These are phyloP conservation scores for Achroia grisella DNA, from an alignment of 1,140 invertebrate genomes.

Conservation along the genomic window DNA sequence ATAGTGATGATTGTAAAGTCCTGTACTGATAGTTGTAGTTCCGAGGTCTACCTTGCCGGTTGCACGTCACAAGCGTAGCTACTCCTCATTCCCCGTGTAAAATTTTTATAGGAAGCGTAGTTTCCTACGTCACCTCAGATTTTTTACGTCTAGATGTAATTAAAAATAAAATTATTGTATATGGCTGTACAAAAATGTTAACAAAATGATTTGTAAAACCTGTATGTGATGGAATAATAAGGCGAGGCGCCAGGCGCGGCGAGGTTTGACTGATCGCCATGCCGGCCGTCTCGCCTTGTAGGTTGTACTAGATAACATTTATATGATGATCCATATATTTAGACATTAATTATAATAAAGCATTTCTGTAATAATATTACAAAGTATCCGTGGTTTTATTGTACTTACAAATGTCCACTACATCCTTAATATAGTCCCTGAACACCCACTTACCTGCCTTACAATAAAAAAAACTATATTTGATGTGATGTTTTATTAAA, in stretches of 20 bases:
- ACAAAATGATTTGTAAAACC: slow-evolving; percentile 72
- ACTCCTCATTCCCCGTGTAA: slow-evolving; percentile 71
- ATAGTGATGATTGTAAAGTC: slow-evolving; percentile 72
- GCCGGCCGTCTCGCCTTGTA: slow-evolving; percentile 60
- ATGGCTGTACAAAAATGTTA: slow-evolving; percentile 75
- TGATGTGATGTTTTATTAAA: not conserved
- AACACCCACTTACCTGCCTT: no score
- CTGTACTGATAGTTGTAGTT: slow-evolving; percentile 64
- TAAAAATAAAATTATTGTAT: slow-evolving; percentile 75
- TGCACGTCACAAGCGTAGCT: slow-evolving; percentile 68
- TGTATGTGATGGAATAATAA: slow-evolving; percentile 68
- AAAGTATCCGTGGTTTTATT: slow-evolving; percentile 60
- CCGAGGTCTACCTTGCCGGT: slow-evolving; percentile 65
- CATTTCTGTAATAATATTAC: slow-evolving; percentile 75
- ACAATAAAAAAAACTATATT: not conserved
- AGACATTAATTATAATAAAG: slow-evolving; percentile 75
- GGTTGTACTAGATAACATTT: slow-evolving; percentile 75
- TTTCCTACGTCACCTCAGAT: slow-evolving; percentile 70
- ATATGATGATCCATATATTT: slow-evolving; percentile 74
- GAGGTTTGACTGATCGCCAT: slow-evolving; percentile 39
- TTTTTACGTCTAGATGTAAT: slow-evolving; percentile 73
- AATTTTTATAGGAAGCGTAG: slow-evolving; percentile 71
- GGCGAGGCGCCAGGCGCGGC: slow-evolving; percentile 51
- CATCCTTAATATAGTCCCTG: no score
- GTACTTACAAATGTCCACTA: slow-evolving; percentile 1